A percentile compares a stretch with the other conserved stretches of the same genome.
Conservation (phyloP, 92 coral and sea anemone species). For the Porites cylindrica region DNA sequence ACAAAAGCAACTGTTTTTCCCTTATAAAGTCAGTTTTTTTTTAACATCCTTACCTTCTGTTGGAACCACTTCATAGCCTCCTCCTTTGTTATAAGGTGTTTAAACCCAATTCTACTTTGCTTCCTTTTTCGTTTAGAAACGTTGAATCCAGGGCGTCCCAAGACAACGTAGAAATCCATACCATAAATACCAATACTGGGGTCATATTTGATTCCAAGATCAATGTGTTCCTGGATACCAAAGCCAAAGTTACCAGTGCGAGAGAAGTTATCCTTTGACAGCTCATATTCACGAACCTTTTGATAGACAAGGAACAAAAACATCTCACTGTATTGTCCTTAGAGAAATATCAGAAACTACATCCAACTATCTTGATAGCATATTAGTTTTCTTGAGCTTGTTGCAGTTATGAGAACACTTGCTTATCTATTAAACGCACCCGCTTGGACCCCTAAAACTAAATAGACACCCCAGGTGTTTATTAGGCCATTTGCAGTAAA, state of each 20-base stretch:
- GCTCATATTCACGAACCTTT: constrained; percentile 93
- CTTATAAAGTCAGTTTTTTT: too few relatives aligned
- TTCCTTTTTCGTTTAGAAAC: constrained; percentile 81
- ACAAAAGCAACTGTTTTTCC: too few relatives aligned
- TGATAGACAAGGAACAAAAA: not conserved
- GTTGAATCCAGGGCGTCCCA: constrained; percentile 95
- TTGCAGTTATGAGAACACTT: too few relatives aligned
- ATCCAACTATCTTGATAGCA: too few relatives aligned
- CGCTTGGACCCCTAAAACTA: too few relatives aligned
- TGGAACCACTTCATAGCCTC: constrained; percentile 99
- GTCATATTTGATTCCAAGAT: constrained; percentile 98
- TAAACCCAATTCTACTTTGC: constrained; percentile 78
- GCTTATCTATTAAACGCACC: too few relatives aligned
- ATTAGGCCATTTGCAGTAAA: too few relatives aligned
- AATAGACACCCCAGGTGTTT: too few relatives aligned
- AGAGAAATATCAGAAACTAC: too few relatives aligned
- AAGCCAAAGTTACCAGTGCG: constrained; percentile 98
- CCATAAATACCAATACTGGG: constrained; percentile 99
- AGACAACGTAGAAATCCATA: constrained; percentile 97
- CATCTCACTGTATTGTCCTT: too few relatives aligned
- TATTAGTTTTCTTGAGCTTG: too few relatives aligned
- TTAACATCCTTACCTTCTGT: constrained; percentile 77
- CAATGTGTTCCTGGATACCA: constrained; percentile 99
- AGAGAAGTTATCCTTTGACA: constrained; percentile 92
- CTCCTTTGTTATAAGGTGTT: constrained; percentile 90